A percentile compares a stretch with the other conserved stretches of the same genome.
Conservation (phyloP, 35 echinoderm and acorn worm genomes). For the Ptychodera flava region DNA sequence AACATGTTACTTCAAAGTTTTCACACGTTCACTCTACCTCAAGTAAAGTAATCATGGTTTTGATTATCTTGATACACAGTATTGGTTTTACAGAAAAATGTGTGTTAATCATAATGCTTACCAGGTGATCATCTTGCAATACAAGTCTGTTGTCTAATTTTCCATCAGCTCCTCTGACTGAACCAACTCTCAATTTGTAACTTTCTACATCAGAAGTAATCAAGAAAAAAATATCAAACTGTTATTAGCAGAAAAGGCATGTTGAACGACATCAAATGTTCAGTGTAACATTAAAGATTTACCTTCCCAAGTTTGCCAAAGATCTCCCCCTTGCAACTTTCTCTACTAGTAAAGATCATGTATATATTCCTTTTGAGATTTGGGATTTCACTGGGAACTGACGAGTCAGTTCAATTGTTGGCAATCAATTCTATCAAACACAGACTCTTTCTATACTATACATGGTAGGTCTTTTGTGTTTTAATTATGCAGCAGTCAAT, state of each 20-base stretch:
- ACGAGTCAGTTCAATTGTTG: no score
- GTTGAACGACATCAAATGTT: background rate
- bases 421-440: no score
- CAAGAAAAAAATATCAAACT: background rate
- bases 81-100: no score
- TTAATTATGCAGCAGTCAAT: no score
- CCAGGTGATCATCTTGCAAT: background rate
- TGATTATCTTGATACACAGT: no score
- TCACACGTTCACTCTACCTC: background rate
- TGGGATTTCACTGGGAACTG: background rate
- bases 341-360: no score
- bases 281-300: background rate
- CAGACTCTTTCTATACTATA: no score
- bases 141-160: background rate
- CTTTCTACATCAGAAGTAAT: background rate
- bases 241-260: background rate
- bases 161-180: background rate
- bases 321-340: no score
- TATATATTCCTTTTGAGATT: background rate
- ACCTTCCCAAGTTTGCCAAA: no score
- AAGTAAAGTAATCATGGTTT: background rate
- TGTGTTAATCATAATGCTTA: background rate
- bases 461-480: no score
- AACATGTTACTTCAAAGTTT: background rate
- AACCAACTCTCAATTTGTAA: background rate